Base-by-base conservation (phyloP, 2,797 vertebrate genomes). In the Pelobates cultripes region DNA sequence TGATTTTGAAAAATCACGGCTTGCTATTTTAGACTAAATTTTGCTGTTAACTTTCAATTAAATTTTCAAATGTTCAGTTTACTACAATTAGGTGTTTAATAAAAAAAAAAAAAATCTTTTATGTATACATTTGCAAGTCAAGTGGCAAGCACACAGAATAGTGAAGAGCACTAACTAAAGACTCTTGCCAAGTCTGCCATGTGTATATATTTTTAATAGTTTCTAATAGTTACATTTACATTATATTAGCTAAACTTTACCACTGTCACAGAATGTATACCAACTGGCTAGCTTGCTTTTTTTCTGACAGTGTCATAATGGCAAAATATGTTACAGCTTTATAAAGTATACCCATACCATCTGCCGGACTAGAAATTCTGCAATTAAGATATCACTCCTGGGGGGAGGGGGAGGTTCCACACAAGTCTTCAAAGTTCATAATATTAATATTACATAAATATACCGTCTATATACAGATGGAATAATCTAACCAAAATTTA, bases 321-420 rank as follows among this genome's bases (percentile, higher is more conserved):
- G 90, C 89, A 85, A 93, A 93, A 91, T 90, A 90, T 91, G 91
- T 90, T 88, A 89, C 88, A 87, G 81, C 89, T 87, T 88, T 91
- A 89, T 88, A 89, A 92, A 91, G 91, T 89, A 91, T 87, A 89
- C 88, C 89, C 90, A 87, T 86, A 85, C 92, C 93, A 92, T 93
- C 92, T 94, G 93, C 89, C 87, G 88, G 89, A 88, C 81, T 89
- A 85, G 86, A 78, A 88, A 28, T 10, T 51, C 28, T 47, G 61
- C 10, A 51, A 66, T 67, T 66, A 76, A 12, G 13, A 40, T 15
- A 13, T 77, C 43, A 64, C 61, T 64, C 61, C 13, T 4, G 55
- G 13, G 55, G 7, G 55, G 55, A 15, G 55, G 55, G 55, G 55
- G 47, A 10, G 40, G 55, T 43, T 17, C 42, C 15, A 44, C 7